These are phyloP conservation scores for Epinephelus moara DNA, from an alignment of 2,113 vertebrate species.

Conservation along the genomic window DNA sequence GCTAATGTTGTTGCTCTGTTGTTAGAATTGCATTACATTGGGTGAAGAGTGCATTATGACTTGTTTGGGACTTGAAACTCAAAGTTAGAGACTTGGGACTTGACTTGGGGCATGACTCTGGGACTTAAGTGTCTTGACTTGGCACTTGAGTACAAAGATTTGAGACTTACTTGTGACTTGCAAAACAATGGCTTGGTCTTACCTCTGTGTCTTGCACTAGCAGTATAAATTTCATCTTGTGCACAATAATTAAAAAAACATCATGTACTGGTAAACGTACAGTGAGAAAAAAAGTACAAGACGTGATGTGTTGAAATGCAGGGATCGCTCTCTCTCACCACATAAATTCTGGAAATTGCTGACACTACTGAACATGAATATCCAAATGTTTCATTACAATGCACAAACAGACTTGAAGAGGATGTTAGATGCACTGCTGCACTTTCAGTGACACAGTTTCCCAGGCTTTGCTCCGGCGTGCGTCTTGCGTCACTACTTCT, in stretches of 20 bases:
- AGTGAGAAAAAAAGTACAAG: neutral
- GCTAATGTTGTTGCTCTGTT: no score
- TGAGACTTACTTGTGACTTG: no score
- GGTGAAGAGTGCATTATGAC: no score
- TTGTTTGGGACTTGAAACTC: no score
- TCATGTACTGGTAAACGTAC: neutral
- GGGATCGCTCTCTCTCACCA: constrained; percentile 20
- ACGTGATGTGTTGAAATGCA: constrained; percentile 27
- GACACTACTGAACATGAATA: constrained; percentile 39
- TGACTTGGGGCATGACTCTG: no score
- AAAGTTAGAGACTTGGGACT: no score
- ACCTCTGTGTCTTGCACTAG: no score
- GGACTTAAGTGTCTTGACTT: no score
- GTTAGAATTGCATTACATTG: no score
- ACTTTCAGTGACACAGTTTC: constrained; percentile 82
- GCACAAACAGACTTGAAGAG: constrained; percentile 60
- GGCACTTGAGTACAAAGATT: no score
- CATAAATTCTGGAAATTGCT: constrained; percentile 31
- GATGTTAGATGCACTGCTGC: constrained; percentile 70
- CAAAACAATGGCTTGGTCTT: no score
- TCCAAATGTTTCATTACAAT: constrained; percentile 51
- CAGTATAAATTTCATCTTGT: neutral
- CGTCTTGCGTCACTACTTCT: constrained; percentile 76
- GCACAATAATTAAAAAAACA: neutral
- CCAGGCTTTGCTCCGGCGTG: constrained; percentile 73